phyloP scores from a whole-genome alignment of 2,797 vertebrate species.

The Syngnathus acus region DNA sequence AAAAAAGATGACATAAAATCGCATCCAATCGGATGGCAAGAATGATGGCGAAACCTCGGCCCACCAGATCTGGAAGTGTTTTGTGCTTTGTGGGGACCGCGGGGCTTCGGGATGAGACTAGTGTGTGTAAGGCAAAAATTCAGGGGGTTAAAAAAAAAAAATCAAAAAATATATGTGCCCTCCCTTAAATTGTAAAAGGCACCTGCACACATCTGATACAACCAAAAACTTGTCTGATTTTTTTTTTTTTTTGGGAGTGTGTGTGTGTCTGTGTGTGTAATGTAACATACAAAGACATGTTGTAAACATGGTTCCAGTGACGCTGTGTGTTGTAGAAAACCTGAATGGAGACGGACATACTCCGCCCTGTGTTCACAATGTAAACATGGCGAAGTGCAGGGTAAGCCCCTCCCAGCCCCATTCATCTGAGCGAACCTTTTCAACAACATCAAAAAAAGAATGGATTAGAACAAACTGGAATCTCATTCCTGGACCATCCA shows the following conservation, averaged over 20 bases:
- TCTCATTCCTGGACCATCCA: conserved; percentile 47
- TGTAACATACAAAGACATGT: conserved; percentile 48
- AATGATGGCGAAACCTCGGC: conserved; percentile 57
- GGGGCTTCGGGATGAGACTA: conserved; percentile 38
- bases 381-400: conserved; percentile 75
- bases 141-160: conserved; percentile 18
- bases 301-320: conserved; percentile 70
- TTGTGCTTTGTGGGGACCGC: conserved; percentile 66
- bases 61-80: conserved; percentile 66
- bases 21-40: conserved; percentile 39
- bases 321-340: conserved; percentile 47
- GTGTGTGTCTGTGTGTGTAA: conserved; percentile 30
- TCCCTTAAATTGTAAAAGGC: conserved; percentile 35
- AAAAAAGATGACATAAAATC: not conserved
- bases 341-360: conserved; percentile 75
- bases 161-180: conserved; percentile 39
- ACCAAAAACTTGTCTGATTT: conserved; percentile 26
- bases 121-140: conserved; percentile 57
- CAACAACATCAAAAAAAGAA: conserved; percentile 40
- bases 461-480: conserved; percentile 67
- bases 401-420: conserved; percentile 57
- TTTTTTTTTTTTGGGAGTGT: conserved; percentile 24
- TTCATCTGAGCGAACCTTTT: conserved; percentile 34
- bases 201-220: conserved; percentile 47
- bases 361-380: conserved; percentile 68